phyloP scores from a whole-genome alignment of 2,888 invertebrate species.

The Brenthis hecate region DNA sequence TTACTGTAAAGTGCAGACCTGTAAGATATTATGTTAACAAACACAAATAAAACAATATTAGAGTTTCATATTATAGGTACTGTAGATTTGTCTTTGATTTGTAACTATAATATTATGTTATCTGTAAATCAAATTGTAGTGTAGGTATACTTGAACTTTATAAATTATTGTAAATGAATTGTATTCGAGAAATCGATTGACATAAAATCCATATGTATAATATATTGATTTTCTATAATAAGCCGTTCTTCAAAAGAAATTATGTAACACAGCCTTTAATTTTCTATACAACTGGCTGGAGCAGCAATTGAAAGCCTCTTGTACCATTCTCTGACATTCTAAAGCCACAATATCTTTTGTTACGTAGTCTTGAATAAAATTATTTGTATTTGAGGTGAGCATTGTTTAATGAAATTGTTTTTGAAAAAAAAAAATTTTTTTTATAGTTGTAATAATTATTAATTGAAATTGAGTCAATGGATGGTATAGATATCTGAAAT shows the following conservation, averaged over 20 bases:
- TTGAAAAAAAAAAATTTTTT: background rate
- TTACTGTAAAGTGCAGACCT: too few relatives aligned
- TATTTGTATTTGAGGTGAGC: background rate
- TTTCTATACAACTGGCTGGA: conserved; percentile 19
- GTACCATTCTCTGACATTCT: conserved; percentile 17
- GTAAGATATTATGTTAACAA: too few relatives aligned
- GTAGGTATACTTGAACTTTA: background rate
- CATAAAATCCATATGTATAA: conserved; percentile 2
- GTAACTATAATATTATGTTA: too few relatives aligned
- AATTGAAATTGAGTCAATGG: background rate
- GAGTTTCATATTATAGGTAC: too few relatives aligned
- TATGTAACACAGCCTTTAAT: conserved; percentile 22
- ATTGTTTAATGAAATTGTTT: background rate
- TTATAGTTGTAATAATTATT: background rate
- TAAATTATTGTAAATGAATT: background rate
- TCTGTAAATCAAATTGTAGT: background rate
- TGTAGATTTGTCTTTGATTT: too few relatives aligned
- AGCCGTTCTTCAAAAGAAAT: conserved; percentile 20
- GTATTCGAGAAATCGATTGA: conserved; percentile 1
- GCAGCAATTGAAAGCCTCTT: conserved; percentile 19
- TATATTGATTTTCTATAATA: conserved; percentile 26
- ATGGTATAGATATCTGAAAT: background rate
- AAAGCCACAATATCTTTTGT: conserved; percentile 19
- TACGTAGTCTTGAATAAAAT: conserved; percentile 3
- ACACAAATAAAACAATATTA: too few relatives aligned